Percentiles rank a stretch among this genome's conserved stretches.
Conservation (phyloP, 2,797 vertebrate genomes). For the Pelochelys cantorii region DNA sequence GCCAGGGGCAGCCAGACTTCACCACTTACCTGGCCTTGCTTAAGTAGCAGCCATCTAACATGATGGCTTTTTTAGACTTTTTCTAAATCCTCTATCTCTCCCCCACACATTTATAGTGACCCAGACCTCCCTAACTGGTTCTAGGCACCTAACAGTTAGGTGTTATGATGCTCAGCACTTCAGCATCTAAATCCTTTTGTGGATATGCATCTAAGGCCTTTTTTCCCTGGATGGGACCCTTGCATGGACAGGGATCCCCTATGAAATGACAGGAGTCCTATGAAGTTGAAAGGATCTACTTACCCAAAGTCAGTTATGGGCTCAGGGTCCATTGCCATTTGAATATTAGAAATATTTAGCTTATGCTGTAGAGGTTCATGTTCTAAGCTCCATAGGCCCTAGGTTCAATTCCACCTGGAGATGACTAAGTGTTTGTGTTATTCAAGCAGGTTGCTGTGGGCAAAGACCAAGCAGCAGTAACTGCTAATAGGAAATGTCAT, state of each 20-base stretch:
- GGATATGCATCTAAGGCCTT: neutral
- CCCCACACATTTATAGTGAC: neutral
- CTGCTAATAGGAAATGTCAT: neutral
- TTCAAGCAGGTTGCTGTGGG: neutral
- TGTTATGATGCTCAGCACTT: neutral
- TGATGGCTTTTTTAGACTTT: neutral
- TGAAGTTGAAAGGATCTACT: neutral
- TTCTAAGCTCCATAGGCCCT: too few species aligned
- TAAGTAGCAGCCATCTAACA: neutral
- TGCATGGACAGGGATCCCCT: neutral
- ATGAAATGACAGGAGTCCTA: neutral
- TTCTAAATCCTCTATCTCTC: neutral
- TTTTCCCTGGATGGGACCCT: slow-evolving; percentile 24
- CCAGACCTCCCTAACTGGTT: neutral
- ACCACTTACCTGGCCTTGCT: neutral
- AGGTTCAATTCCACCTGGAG: too few species aligned
- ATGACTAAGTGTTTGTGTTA: too few species aligned
- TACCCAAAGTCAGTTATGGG: neutral
- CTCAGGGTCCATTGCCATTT: neutral
- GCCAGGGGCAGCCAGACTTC: too few species aligned
- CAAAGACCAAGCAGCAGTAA: neutral
- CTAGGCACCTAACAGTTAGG: neutral
- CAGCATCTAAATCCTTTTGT: neutral
- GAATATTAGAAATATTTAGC: neutral
- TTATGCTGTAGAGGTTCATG: too few species aligned